Conservation (phyloP, 2,113 vertebrate genomes). For the Paratilapia polleni region DNA sequence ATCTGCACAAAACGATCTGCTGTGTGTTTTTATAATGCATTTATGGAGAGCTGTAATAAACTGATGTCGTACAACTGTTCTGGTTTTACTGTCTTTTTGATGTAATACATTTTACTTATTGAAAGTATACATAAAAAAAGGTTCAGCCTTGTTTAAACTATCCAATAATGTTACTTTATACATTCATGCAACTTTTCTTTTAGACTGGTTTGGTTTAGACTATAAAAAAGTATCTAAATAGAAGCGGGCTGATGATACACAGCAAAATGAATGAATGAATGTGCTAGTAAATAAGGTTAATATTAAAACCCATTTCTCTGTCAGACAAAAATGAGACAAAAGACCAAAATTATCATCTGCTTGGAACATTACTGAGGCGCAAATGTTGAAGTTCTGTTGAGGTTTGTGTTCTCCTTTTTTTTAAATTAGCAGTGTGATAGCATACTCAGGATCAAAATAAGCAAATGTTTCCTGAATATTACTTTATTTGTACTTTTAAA, state of each 20-base stretch:
- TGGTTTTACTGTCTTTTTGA: background rate
- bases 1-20: background rate
- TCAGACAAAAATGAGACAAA: background rate
- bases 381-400: background rate
- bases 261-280: background rate
- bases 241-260: background rate
- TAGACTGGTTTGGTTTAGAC: no score
- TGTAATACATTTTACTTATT: background rate
- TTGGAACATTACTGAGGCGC: background rate
- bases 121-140: background rate
- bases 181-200: background rate
- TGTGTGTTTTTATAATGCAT: background rate
- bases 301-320: background rate
- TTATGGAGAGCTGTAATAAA: constrained; percentile 58
- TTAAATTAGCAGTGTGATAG: no score
- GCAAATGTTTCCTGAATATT: no score
- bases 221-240: background rate
- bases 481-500: no score
- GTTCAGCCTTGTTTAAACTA: background rate
- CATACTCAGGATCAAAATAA: no score
- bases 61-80: background rate
- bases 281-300: background rate
- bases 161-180: background rate
- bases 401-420: no score
- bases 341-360: background rate